Evolutionary conservation across 2,888 invertebrate genomes (phyloP), one percentile per base, ranked within the genome.

Genomic region (Nipponacmea schrenckii): DNA sequence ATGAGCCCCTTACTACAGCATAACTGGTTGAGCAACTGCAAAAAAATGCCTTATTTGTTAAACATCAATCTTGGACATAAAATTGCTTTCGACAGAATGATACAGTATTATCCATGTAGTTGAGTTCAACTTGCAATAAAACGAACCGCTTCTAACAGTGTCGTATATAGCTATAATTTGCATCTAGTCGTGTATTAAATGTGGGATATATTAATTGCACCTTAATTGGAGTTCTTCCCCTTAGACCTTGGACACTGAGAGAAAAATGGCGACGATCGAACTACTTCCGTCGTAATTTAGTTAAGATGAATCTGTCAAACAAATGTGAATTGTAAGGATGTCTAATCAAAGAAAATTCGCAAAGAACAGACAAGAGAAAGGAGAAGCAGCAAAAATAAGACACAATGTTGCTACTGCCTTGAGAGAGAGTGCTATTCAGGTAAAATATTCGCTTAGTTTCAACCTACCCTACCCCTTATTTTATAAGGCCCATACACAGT

Each of bases 361-460:
- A 8, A 80, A 80, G 62, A 81, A 73, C 56, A 77, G 84, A 48
- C 80, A 80, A 56, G 79, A 79, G 56, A 79, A 76, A 39, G 85
- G 85, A 50, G 80, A 81, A 63, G 85, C 85, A 3, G 84, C 84
- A 2, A 82, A 78, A 73, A 81, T 83, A 62, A 73, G 85, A 63
- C 80, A 84, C 71, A 78, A 77, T 26, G 85, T 85, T 12, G 82
- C 83, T 65, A 72, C 76, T n/a, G 78, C 76, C n/a, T 50, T 85
- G 73, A 78, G 81, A 74, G 83, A 83, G 67, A 81, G 79, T 70
- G 81, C 81, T 8, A 79, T 83, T 65, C 80, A 81, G 80, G 85
- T 85, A 73, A 77, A 77, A 56, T 4, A 48, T 50, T 48, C 50
- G 27, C 24, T n/a, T 27, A 27, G 20, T 31, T 26, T 14, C 50